Evolutionary conservation across 2,888 invertebrate species (phyloP), one percentile per base, ranked within the genome.

Genomic region (Neocrepidodera transversa): DNA sequence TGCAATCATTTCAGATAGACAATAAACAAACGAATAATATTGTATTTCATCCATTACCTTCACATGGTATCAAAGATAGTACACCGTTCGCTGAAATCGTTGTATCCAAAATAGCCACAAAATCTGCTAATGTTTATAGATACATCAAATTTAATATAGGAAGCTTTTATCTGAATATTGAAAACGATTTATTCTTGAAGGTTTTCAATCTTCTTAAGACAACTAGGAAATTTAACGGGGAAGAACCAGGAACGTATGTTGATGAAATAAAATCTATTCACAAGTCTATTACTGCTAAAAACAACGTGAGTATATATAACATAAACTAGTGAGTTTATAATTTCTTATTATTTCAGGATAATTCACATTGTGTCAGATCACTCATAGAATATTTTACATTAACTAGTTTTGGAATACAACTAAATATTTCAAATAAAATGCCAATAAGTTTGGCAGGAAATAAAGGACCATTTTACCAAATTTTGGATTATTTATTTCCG

Each of bases 1-100:
- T 91, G 11, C 90, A 92, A 71, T 77, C 81, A 58, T 73, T 85
- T 17, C 84, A 93, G 84, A 82, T 93, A 60, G 93, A 93, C 78
- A 92, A 92, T 62, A 77, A 78, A 52, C 70, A 74, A 36, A 71
- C 71, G 16, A 72, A 72, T 60, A 70, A 71, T 7, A 74, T 78
- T 10, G 70, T 78, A 20, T 63, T 79, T 7, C 72, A 75, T 52
- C 86, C 89, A 1, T 68, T 82, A 11, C 80, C 85, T 0, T 63
- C 74, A 13, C 79, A 80, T 52, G 76, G 81, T 20, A 75, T 82
- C 10, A 82, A 82, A 68, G 81, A 83, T 2, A 81, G 83, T 35
- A 85, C 84, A 60, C 86, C 90, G 0, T 87, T 87, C 72, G 75
- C 89, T 14, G 86, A 87, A 75, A 65, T 87, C 0, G 80, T 83